A percentile compares a stretch with the other conserved stretches of the same genome.
phyloP scores from a whole-genome alignment of 1,140 invertebrate genomes.

The Heliconius melpomene region DNA sequence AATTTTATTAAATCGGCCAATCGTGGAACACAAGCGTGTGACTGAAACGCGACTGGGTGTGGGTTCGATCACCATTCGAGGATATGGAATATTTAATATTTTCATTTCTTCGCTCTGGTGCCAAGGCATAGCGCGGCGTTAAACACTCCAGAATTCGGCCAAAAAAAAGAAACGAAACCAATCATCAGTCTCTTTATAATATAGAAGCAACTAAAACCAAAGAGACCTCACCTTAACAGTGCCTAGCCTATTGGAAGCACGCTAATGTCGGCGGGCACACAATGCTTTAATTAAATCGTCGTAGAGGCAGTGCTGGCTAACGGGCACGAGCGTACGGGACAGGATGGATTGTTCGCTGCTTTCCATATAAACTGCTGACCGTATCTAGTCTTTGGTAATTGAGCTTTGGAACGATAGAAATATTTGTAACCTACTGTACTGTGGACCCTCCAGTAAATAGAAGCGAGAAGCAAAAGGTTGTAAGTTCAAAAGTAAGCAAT shows the following conservation, averaged over 20 bases:
- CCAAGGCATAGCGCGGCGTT: too few species aligned
- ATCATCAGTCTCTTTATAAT: neutral
- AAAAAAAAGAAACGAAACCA: too few species aligned
- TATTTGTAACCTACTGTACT: conserved; percentile 21
- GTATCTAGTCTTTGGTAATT: conserved; percentile 41
- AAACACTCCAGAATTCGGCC: too few species aligned
- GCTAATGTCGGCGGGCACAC: conserved; percentile 65
- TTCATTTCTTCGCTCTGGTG: too few species aligned
- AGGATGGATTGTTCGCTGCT: conserved; percentile 48
- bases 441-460: neutral
- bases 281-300: conserved; percentile 79
- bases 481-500: neutral
- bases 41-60: too few species aligned
- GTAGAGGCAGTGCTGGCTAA: conserved; percentile 66
- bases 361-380: conserved; percentile 49
- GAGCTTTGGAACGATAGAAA: conserved; percentile 39
- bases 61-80: too few species aligned
- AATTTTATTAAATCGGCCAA: neutral
- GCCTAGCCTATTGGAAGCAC: conserved; percentile 35
- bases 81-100: too few species aligned
- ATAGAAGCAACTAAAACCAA: neutral
- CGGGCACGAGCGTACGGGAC: conserved; percentile 53
- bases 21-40: too few species aligned
- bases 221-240: conserved; percentile 46
- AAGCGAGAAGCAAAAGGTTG: neutral